phyloP scores from a whole-genome alignment of 2,113 vertebrate species.

The Amphilophus citrinellus region DNA sequence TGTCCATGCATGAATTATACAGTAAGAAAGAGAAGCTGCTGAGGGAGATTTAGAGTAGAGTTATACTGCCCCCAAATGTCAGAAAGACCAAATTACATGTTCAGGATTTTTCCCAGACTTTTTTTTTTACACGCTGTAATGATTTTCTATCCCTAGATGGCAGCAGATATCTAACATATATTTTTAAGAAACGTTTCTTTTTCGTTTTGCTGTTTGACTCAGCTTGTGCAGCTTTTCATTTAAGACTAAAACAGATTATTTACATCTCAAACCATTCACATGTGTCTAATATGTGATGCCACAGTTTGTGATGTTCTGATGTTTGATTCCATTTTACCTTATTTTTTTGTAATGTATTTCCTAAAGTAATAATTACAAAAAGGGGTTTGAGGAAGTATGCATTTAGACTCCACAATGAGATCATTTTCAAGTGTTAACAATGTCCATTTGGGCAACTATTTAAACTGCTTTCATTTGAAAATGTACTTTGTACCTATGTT shows the following conservation, averaged over 20 bases:
- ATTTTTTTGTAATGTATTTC: neutral
- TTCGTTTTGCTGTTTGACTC: neutral
- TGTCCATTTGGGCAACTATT: neutral
- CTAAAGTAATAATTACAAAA: neutral
- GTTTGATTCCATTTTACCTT: neutral
- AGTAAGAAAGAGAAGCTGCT: neutral
- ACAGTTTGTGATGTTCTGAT: neutral
- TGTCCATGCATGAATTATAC: conserved; percentile 31
- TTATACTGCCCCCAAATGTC: conserved; percentile 62
- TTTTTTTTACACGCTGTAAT: conserved; percentile 1
- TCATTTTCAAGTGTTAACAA: neutral
- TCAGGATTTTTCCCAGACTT: neutral
- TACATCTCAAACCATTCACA: neutral
- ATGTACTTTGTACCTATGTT: neutral
- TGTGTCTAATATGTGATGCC: neutral
- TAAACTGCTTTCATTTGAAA: neutral
- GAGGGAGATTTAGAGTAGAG: neutral
- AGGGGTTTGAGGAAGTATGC: neutral
- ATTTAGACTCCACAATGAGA: neutral
- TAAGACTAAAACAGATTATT: neutral
- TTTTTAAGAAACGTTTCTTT: neutral
- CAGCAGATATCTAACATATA: conserved; percentile 65
- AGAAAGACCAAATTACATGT: conserved; percentile 45
- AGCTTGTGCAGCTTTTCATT: neutral
- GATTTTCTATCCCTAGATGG: conserved; percentile 67